These are phyloP conservation scores for Proales similis DNA, from an alignment of 1,140 invertebrate species.

Conservation along the genomic window DNA sequence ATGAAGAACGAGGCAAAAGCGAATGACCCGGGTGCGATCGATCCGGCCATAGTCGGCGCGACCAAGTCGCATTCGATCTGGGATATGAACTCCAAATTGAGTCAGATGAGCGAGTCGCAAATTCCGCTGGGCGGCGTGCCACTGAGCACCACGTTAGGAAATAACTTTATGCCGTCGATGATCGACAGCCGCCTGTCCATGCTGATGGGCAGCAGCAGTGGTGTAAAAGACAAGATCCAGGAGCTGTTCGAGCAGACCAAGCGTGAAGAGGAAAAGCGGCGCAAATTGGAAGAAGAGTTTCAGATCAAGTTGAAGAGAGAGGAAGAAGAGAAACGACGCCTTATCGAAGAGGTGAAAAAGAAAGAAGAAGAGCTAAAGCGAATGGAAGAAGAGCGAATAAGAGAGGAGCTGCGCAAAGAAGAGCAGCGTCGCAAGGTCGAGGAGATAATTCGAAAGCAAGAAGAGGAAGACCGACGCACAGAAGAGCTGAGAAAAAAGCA, in stretches of 20 bases:
- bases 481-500: constrained; percentile 28
- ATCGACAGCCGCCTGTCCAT: too few species aligned
- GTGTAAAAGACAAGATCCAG: constrained; percentile 36
- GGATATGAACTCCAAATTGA: too few species aligned
- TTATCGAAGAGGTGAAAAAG: constrained; percentile 14
- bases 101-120: too few species aligned
- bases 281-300: constrained; percentile 33
- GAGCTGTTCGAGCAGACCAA: constrained; percentile 23
- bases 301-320: constrained; percentile 20
- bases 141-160: too few species aligned
- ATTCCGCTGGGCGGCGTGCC: too few species aligned
- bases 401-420: constrained; percentile 32
- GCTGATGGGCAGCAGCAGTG: too few species aligned
- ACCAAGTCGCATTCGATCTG: too few species aligned
- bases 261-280: constrained; percentile 21
- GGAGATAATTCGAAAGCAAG: constrained; percentile 14
- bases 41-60: constrained; percentile 28
- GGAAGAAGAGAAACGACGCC: constrained; percentile 20
- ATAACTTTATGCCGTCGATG: too few species aligned
- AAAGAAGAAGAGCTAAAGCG: constrained; percentile 19
- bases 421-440: constrained; percentile 10
- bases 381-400: constrained; percentile 9
- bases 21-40: too few species aligned
- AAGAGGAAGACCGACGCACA: constrained; percentile 12
- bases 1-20: too few species aligned